A percentile compares a stretch with the other conserved stretches of the same genome.
These are phyloP conservation scores for Pristionchus japonicus DNA, from an alignment of 2,888 invertebrate species.

Conservation along the genomic window DNA sequence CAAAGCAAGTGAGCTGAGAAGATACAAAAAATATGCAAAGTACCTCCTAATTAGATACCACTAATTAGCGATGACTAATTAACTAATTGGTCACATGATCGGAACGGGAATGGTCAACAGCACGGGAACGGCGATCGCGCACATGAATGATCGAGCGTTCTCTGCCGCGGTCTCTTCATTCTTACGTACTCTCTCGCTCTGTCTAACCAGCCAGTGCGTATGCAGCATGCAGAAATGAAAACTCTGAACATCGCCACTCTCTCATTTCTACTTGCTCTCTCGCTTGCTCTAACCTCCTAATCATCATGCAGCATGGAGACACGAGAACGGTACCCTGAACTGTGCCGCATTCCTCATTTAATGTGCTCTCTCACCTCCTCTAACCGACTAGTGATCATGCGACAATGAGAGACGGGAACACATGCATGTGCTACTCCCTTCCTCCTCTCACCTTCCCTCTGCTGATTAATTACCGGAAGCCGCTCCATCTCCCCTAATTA, in stretches of 20 bases:
- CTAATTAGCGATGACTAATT: not conserved
- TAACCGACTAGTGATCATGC: not conserved
- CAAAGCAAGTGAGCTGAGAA: no score
- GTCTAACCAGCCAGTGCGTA: not conserved
- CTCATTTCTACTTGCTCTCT: no score
- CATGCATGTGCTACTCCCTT: not conserved
- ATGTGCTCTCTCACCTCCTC: no score
- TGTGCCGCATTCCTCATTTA: no score
- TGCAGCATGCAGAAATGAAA: no score
- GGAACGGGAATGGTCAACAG: conserved; percentile 9
- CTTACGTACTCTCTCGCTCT: not conserved
- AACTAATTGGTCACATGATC: conserved; percentile 35
- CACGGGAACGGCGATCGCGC: not conserved
- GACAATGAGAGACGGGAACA: not conserved
- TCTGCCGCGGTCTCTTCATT: no score
- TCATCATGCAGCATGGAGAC: no score
- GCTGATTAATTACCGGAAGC: conserved; percentile 33
- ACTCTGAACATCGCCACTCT: no score
- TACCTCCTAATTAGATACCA: not conserved
- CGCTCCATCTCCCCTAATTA: not conserved
- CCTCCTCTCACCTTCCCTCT: not conserved
- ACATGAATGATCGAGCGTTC: not conserved
- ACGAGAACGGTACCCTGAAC: no score
- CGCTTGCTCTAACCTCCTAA: no score
- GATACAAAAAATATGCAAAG: no score